A percentile compares a stretch with the other conserved stretches of the same genome.
Evolutionary conservation across 2,888 invertebrate genomes (phyloP).

Genomic region (Ommatoiulus sabulosus): DNA sequence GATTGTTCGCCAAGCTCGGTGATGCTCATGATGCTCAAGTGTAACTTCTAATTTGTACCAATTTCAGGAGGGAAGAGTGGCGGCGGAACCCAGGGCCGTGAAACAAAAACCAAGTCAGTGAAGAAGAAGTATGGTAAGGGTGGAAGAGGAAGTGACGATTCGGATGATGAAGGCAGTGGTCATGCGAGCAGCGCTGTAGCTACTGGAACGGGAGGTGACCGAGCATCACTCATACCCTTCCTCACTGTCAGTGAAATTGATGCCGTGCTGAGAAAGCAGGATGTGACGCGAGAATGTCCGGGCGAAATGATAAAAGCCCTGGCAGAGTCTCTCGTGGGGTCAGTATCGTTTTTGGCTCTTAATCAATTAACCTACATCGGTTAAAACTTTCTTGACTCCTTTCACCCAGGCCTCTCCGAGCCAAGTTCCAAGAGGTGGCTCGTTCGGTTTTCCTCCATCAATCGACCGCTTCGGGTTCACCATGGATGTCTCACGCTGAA

Average conservation of each 20-base stretch:
- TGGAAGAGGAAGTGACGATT: constrained; percentile 76
- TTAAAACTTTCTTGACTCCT: not conserved
- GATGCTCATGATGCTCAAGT: not conserved
- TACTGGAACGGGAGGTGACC: constrained; percentile 47
- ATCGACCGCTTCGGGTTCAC: constrained; percentile 74
- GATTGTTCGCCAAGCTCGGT: not conserved
- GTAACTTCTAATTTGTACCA: not conserved
- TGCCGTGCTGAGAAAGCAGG: constrained; percentile 72
- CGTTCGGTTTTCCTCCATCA: constrained; percentile 81
- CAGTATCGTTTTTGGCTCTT: not conserved
- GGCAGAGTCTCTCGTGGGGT: constrained; percentile 67
- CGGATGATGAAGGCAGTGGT: constrained; percentile 74
- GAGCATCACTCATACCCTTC: constrained; percentile 73
- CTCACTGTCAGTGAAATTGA: constrained; percentile 77
- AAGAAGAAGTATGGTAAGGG: constrained; percentile 77
- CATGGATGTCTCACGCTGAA: constrained; percentile 82
- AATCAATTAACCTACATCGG: not conserved
- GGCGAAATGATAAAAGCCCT: constrained; percentile 79
- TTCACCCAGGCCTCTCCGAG: constrained; percentile 64
- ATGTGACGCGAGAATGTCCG: constrained; percentile 72
- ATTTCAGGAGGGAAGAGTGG: constrained; percentile 81
- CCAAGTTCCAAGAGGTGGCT: constrained; percentile 72
- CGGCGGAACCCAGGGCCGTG: constrained; percentile 91
- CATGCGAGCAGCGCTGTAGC: constrained; percentile 51
- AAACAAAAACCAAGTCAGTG: constrained; percentile 93